phyloP scores from a whole-genome alignment of 2,113 vertebrate species.

The Proterorhinus semilunaris region DNA sequence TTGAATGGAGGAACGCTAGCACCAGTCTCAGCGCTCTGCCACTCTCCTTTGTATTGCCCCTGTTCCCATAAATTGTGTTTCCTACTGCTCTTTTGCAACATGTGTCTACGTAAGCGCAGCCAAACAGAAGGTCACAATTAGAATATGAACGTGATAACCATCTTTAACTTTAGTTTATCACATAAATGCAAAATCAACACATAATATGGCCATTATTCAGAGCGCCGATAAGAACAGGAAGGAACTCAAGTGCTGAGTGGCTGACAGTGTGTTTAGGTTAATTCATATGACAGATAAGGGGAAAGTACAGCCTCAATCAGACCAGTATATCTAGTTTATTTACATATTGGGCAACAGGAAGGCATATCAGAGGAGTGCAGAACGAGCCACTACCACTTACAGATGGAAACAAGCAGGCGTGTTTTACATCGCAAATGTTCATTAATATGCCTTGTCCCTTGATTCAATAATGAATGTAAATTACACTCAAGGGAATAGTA shows the following conservation, averaged over 20 bases:
- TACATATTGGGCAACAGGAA: conserved; percentile 1
- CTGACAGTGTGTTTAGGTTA: neutral
- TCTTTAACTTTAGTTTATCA: neutral
- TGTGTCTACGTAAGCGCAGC: too few species aligned
- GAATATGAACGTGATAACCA: neutral
- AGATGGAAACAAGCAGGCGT: too few species aligned
- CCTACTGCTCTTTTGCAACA: neutral
- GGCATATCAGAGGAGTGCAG: neutral
- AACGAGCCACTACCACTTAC: neutral
- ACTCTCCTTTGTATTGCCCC: neutral
- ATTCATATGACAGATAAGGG: neutral
- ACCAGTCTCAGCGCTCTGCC: too few species aligned
- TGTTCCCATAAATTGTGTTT: neutral
- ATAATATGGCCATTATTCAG: neutral
- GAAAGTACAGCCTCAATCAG: neutral
- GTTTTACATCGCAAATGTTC: too few species aligned
- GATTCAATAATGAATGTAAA: neutral
- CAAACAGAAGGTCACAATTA: neutral
- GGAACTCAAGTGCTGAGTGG: neutral
- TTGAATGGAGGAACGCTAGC: too few species aligned
- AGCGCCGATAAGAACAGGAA: neutral
- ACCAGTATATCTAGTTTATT: conserved; percentile 1
- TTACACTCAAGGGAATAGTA: neutral
- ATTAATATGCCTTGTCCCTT: too few species aligned
- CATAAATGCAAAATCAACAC: neutral